Evolutionary conservation across 2,797 vertebrate genomes (phyloP).

Genomic region (Megalops cyprinoides): DNA sequence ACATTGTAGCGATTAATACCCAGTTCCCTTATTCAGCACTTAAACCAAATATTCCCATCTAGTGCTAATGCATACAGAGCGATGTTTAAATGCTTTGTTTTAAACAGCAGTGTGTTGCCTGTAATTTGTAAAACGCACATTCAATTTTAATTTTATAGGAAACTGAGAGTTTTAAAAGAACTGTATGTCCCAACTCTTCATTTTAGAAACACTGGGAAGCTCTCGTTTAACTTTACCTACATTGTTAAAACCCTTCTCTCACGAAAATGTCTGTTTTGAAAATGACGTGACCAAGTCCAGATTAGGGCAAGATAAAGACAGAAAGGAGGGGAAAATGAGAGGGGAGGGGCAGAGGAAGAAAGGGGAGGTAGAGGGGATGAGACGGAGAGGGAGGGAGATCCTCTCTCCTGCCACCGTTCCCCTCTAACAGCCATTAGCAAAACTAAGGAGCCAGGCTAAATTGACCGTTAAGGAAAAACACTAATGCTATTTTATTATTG

Average conservation of each 20-base stretch:
- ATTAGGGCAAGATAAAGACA: background rate
- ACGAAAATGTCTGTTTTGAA: background rate
- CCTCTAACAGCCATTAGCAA: conserved; percentile 12
- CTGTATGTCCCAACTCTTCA: background rate
- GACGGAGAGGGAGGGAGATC: background rate
- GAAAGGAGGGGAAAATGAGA: too few species aligned
- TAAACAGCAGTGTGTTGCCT: conserved; percentile 2
- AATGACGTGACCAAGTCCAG: background rate
- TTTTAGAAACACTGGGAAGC: background rate
- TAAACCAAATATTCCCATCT: background rate
- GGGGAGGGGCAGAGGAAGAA: too few species aligned
- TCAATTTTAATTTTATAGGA: background rate
- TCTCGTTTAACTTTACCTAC: background rate
- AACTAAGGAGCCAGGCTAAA: conserved; percentile 28
- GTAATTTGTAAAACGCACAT: background rate
- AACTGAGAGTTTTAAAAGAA: background rate
- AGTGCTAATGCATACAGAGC: background rate
- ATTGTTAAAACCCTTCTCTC: background rate
- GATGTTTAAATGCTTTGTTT: background rate
- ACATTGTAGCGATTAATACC: too few species aligned
- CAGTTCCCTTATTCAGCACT: background rate
- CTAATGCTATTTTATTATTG: conserved; percentile 33
- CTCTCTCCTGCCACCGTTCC: background rate
- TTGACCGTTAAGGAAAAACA: conserved; percentile 32
- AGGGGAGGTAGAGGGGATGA: background rate